Conservation (phyloP, 2,113 vertebrate genomes). For the Perognathus longimembris region DNA sequence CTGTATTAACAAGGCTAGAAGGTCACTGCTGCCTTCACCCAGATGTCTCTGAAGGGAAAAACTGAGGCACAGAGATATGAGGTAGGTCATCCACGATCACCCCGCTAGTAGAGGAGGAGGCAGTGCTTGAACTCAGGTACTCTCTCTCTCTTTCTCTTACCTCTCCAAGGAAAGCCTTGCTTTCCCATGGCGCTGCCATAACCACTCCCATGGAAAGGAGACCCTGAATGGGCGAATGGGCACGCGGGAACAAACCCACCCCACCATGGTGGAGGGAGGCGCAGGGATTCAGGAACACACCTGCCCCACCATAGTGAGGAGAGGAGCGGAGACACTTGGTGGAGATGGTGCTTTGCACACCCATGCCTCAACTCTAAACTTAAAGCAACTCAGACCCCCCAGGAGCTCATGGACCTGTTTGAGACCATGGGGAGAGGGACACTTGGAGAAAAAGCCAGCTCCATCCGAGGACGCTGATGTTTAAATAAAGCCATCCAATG, state of each 20-base stretch:
- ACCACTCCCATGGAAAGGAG: neutral
- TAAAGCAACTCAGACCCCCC: neutral
- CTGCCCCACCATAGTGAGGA: no score
- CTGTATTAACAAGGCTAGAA: neutral
- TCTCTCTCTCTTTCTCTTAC: no score
- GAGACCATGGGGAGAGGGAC: neutral
- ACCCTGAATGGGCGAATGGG: no score
- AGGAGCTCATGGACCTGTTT: neutral
- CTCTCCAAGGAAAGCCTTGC: neutral
- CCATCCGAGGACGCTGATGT: neutral
- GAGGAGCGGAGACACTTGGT: no score
- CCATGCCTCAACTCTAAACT: neutral
- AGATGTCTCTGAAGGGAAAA: neutral
- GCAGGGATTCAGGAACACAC: no score
- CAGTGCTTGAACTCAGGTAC: neutral
- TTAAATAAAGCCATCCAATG: slow-evolving; percentile 21
- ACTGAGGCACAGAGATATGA: neutral
- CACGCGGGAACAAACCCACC: no score
- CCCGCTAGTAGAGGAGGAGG: neutral
- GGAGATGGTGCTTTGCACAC: rapidly evolving
- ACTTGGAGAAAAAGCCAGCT: neutral
- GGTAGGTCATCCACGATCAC: neutral
- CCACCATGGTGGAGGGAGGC: no score
- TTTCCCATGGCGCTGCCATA: neutral
- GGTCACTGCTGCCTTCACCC: no score